Evolutionary conservation across 2,797 vertebrate species (phyloP).

Genomic region (Halcyon badia): DNA sequence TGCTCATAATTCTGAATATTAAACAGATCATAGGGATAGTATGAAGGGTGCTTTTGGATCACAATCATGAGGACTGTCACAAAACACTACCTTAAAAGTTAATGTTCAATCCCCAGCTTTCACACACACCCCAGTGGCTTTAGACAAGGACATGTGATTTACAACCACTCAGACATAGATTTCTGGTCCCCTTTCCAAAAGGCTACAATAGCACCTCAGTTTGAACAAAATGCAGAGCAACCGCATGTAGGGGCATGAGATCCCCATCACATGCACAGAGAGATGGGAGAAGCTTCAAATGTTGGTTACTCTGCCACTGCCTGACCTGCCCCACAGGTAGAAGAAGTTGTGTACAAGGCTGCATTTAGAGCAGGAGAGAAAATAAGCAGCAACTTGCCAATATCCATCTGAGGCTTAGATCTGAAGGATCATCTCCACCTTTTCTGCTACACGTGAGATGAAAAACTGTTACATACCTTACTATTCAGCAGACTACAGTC

Average conservation of each 20-base stretch:
- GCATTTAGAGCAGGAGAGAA: not conserved
- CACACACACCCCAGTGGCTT: not conserved
- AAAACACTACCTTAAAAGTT: not conserved
- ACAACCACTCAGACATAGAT: not conserved
- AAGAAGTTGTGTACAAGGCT: not conserved
- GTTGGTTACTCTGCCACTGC: not conserved
- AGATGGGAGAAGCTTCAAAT: not conserved
- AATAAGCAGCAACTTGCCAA: not conserved
- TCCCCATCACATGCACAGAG: not conserved
- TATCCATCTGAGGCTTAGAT: not conserved
- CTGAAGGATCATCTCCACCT: not conserved
- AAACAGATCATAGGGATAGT: not conserved
- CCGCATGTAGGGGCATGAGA: accelerated
- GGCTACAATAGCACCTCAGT: not conserved
- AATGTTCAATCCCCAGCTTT: not conserved
- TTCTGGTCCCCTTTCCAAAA: not conserved
- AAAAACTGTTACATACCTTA: conserved; percentile 46
- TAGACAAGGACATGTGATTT: not conserved
- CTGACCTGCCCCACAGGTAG: not conserved
- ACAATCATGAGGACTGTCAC: not conserved
- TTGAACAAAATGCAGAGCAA: not conserved
- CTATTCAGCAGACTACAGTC: not conserved
- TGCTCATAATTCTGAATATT: not conserved
- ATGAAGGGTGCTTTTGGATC: not conserved
- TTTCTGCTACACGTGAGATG: not conserved